Evolutionary conservation across 2,797 vertebrate species (phyloP).

Genomic region (Coregonus ussuriensis): DNA sequence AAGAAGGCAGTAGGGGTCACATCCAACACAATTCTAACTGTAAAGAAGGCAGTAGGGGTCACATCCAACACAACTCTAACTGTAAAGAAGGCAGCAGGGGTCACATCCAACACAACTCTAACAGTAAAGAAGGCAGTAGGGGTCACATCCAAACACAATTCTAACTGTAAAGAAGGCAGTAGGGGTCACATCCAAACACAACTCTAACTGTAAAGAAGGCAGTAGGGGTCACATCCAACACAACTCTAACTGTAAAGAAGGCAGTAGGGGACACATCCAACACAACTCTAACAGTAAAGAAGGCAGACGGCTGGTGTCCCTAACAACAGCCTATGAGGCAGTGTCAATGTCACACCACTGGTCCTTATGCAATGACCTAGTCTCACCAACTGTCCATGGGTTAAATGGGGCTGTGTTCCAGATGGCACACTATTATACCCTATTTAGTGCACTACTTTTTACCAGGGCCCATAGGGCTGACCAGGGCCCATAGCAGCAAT

Average conservation of each 20-base stretch:
- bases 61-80: too few relatives aligned
- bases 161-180: too few relatives aligned
- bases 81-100: too few relatives aligned
- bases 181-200: too few relatives aligned
- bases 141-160: too few relatives aligned
- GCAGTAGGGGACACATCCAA: slow-evolving; percentile 5
- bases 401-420: background rate
- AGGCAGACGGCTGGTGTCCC: background rate
- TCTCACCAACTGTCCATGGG: background rate
- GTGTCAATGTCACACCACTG: slow-evolving; percentile 44
- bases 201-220: too few relatives aligned
- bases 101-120: too few relatives aligned
- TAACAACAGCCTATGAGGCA: slow-evolving; percentile 19
- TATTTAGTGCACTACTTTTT: background rate
- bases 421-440: background rate
- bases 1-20: too few relatives aligned
- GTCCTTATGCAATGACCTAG: slow-evolving; percentile 37
- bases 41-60: too few relatives aligned
- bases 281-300: background rate
- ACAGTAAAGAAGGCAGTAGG: too few relatives aligned
- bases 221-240: too few relatives aligned
- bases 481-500: background rate
- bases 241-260: background rate
- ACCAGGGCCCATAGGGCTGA: background rate
- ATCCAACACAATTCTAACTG: too few relatives aligned